Evolutionary conservation across 2,797 vertebrate species (phyloP).

Genomic region (Alfaro cultratus): DNA sequence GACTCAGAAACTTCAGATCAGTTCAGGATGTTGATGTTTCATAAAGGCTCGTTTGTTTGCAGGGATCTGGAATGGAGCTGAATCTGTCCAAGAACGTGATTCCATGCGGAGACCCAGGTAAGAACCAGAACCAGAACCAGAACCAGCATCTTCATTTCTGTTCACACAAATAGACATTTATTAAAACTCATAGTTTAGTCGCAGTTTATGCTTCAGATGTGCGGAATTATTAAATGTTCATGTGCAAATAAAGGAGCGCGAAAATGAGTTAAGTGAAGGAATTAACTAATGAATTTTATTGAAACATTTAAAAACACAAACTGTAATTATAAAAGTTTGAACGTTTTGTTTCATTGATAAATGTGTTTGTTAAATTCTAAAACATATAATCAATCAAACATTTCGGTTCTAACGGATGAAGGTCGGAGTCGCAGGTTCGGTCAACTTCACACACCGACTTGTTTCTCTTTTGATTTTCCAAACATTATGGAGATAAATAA

Average conservation of each 20-base stretch:
- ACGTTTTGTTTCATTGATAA: not conserved
- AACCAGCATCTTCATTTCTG: not conserved
- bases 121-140: not conserved
- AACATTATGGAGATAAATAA: not conserved
- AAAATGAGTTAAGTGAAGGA: not conserved
- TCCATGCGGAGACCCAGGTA: slow-evolving; percentile 75
- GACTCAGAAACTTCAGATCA: no score
- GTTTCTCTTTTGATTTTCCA: not conserved
- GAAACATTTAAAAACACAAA: not conserved
- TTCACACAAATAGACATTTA: not conserved
- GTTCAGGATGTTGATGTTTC: not conserved
- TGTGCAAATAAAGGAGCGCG: slow-evolving; percentile 20
- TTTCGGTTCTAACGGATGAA: not conserved
- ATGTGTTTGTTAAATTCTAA: not conserved
- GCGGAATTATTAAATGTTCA: slow-evolving; percentile 11
- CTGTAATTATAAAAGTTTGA: not conserved
- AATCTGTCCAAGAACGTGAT: slow-evolving; percentile 78
- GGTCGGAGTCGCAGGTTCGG: no score
- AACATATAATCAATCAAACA: not conserved
- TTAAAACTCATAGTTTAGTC: not conserved
- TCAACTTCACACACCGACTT: not conserved
- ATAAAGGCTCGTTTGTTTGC: slow-evolving; percentile 41
- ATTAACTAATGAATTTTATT: not conserved
- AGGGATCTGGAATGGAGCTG: slow-evolving; percentile 81
- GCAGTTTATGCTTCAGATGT: not conserved